Evolutionary conservation across 53 echinoderm and acorn worm species (phyloP), one percentile per base, ranked within the genome.

Genomic region (Mesocentrotus franciscanus): DNA sequence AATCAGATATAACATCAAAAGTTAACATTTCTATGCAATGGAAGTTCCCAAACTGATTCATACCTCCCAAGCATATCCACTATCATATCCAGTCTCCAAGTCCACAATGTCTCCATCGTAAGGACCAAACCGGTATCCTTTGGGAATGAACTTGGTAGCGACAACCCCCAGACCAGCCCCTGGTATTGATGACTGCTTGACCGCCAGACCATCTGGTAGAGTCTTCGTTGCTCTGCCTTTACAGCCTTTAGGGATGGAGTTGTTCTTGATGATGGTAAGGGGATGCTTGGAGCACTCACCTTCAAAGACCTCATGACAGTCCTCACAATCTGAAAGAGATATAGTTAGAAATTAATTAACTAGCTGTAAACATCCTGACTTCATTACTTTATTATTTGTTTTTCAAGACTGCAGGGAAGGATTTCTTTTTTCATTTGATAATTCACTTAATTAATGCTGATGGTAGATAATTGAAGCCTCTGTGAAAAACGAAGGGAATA

Each of bases 31-130:
- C 49, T 61, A 4, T 61, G 18, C 18, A 14, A 61, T 14, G 12
- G 0, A 26, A 68, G 6, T 4, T 24, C 4, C 20, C 10, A 33
- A 76, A 76, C 14, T 12, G 1, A 33, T 14, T 76, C 84, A 10
- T 95, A 98, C 98, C 97, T 98, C 97, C 98, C 98, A 97, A 9
- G 98, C 97, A 95, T 98, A 97, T 42, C 98, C 98, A 91, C 98
- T 97, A 42, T 97, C 96, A 92, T 92, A 95, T 32, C 97, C 98
- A 32, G 84, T 95, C 60, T 96, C 96, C 83, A 85, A 78, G 58
- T 96, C 96, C 9, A 97, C 98, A 29, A 97, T 85, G 68, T 98
- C 97, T 34, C 99, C 99, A 70, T 93, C 96, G 89, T 98, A 98
- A 1, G 97, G 99, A 16, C 97, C 97, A 97, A 98, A 98, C 71